Evolutionary conservation across 2,888 invertebrate genomes (phyloP), one percentile per base, ranked within the genome.

Genomic region (Lasioglossum pauxillum): DNA sequence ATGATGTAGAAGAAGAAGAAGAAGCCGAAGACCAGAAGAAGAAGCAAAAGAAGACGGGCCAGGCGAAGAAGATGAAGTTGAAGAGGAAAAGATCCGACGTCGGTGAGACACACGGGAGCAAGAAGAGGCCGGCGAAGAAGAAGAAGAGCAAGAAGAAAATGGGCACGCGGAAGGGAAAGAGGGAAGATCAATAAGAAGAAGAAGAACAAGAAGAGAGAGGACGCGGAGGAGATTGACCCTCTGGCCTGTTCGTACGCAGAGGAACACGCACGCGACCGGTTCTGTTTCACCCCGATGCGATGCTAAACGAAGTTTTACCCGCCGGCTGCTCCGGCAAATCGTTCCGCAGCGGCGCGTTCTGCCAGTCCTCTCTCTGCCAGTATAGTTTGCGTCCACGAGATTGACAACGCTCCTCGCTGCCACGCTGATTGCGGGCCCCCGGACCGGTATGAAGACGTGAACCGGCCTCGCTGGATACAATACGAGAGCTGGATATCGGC

Each of bases 161-260:
- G 64, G 64, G 27, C 64, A 64, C 64, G 86, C 83, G 79, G 87
- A 90, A 92, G 31, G 94, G 93, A 93, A 93, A 80, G 80, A 76
- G 38, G 64, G 67, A 84, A 83, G 85, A 75, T 57, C 80, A 88
- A 79, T 75, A 77, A 67, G 46, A 77, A 67, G 89, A 88, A 86
- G 88, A 91, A 57, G 84, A 88, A 81, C 75, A 77, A 69, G 35
- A 77, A 49, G 86, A 88, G n/a, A 86, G 86, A 90, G 84, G 88
- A 86, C 80, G 87, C 91, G 93, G 77, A 94, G 94, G 94, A 94
- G 94, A 94, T 94, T 94, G 94, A 94, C 94, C 94, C 94, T 93
- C 94, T 93, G 93, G 91, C 91, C 91, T 91, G 91, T 90, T 91
- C 92, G 91, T 91, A 92, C 91, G 92, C 92, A 91, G 91, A 74